These are phyloP conservation scores for Caenorhabditis sp. DNA, from an alignment of 2,888 invertebrate species.

Conservation along the genomic window DNA sequence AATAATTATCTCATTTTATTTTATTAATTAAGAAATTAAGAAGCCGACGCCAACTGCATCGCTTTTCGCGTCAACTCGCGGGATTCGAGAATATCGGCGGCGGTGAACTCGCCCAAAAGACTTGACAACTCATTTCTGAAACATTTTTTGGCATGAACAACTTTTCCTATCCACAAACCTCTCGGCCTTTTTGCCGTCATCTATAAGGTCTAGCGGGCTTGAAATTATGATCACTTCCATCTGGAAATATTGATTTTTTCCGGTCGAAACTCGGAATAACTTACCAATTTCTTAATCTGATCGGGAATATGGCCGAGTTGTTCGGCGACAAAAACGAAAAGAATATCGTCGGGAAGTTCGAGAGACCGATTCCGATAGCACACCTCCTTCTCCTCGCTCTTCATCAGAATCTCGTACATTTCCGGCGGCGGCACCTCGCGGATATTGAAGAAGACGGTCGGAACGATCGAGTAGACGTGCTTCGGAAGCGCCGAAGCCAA, in stretches of 20 bases:
- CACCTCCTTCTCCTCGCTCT: conserved; percentile 50
- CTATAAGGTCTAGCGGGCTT: conserved; percentile 12
- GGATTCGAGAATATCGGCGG: conserved; percentile 70
- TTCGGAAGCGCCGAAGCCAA: conserved; percentile 25
- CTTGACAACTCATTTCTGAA: conserved; percentile 43
- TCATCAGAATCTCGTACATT: conserved; percentile 59
- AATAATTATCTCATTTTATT: conserved; percentile 9
- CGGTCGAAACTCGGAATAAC: neutral
- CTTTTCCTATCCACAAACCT: neutral
- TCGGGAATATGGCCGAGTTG: conserved; percentile 31
- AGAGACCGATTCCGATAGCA: conserved; percentile 46
- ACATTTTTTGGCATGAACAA: neutral
- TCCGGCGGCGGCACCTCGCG: conserved; percentile 48
- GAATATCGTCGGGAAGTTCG: conserved; percentile 60
- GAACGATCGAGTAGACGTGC: conserved; percentile 57
- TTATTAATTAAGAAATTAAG: neutral
- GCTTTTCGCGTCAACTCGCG: conserved; percentile 62
- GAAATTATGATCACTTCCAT: conserved; percentile 56
- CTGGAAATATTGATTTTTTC: conserved; percentile 27
- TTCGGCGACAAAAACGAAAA: conserved; percentile 55
- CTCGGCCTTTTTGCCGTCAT: conserved; percentile 25
- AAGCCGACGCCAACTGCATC: conserved; percentile 22
- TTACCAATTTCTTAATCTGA: conserved; percentile 56
- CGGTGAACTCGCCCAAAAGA: conserved; percentile 64
- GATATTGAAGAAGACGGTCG: conserved; percentile 58